phyloP scores from a whole-genome alignment of 1,140 invertebrate genomes.

The Theocolax elegans region DNA sequence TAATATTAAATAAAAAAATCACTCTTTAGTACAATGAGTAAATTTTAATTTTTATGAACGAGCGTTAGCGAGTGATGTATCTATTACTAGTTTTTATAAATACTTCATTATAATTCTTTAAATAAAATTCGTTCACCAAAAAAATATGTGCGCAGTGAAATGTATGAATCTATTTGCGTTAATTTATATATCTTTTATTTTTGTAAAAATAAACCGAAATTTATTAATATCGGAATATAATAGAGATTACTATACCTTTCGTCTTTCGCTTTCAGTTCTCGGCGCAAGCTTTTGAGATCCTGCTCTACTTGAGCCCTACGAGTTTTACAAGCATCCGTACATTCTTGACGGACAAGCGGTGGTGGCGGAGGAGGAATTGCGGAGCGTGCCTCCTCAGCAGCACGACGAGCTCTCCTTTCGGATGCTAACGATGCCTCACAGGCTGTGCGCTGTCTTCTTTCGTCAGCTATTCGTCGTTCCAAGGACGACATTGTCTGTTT shows the following conservation, averaged over 20 bases:
- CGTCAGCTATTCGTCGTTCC: constrained; percentile 87
- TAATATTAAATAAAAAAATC: neutral
- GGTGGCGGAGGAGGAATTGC: constrained; percentile 59
- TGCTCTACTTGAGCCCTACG: constrained; percentile 81
- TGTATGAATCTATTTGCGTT: no score
- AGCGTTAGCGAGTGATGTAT: no score
- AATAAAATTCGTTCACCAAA: no score
- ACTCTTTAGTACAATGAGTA: no score
- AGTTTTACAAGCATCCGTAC: constrained; percentile 80
- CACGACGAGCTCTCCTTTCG: constrained; percentile 74
- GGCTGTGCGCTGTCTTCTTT: constrained; percentile 78
- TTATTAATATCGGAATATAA: neutral
- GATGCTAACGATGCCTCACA: constrained; percentile 82
- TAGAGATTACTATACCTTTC: constrained; percentile 68
- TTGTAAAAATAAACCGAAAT: constrained; percentile 4
- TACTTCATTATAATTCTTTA: no score
- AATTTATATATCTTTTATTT: no score
- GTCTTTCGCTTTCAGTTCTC: constrained; percentile 81
- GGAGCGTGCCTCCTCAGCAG: constrained; percentile 67
- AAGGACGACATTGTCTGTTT: constrained; percentile 79
- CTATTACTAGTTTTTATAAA: no score
- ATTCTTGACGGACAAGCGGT: constrained; percentile 71
- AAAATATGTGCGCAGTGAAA: no score
- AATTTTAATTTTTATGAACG: no score
- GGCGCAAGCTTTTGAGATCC: constrained; percentile 79